phyloP scores from a whole-genome alignment of 2,888 invertebrate genomes.

The Ophioninae sp. region DNA sequence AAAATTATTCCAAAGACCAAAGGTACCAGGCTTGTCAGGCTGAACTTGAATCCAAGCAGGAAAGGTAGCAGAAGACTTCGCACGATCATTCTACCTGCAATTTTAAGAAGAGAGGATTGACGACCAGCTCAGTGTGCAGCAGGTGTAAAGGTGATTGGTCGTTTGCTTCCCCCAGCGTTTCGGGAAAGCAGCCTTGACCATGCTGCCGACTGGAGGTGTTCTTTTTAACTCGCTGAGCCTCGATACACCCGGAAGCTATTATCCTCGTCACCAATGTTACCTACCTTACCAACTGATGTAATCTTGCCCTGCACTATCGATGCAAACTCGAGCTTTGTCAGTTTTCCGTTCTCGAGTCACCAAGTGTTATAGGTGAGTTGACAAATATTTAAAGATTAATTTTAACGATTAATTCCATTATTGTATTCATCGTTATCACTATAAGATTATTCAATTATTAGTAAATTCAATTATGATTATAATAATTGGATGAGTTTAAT shows the following conservation, averaged over 20 bases:
- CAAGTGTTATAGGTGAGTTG: too few species aligned
- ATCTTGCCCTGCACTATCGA: constrained; percentile 53
- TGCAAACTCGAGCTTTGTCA: constrained; percentile 28
- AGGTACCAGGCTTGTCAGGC: constrained; percentile 88
- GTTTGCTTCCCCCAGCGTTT: constrained; percentile 6
- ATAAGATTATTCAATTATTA: too few species aligned
- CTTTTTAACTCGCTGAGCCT: constrained; percentile 58
- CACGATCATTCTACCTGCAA: constrained; percentile 88
- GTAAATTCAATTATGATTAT: too few species aligned
- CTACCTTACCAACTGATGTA: constrained; percentile 42
- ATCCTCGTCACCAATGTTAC: constrained; percentile 15
- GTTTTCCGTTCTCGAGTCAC: constrained; percentile 32
- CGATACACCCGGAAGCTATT: constrained; percentile 46
- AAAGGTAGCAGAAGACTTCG: constrained; percentile 89
- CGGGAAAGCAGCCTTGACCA: constrained; percentile 71
- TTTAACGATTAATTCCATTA: too few species aligned
- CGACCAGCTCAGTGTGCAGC: constrained; percentile 1
- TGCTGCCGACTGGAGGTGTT: constrained; percentile 73
- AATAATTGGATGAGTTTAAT: too few species aligned
- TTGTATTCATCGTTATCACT: too few species aligned
- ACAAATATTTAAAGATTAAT: too few species aligned
- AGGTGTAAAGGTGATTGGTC: neutral
- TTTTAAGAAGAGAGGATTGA: constrained; percentile 43
- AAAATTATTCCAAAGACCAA: constrained; percentile 87
- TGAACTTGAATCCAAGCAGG: constrained; percentile 90